phyloP scores from a whole-genome alignment of 2,888 invertebrate species.

The Andrena chrysosceles region DNA sequence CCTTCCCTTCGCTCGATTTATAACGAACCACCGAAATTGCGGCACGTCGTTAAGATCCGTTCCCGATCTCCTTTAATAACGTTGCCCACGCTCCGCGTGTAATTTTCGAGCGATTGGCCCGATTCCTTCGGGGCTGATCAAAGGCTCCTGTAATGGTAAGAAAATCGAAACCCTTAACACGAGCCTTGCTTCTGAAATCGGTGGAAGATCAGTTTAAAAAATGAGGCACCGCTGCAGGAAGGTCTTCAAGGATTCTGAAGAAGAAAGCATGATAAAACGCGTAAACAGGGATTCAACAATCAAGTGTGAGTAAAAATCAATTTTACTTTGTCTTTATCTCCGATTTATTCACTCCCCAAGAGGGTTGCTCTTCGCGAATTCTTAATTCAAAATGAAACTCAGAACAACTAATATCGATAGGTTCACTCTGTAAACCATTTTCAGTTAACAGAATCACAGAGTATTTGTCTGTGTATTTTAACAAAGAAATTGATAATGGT shows the following conservation, averaged over 20 bases:
- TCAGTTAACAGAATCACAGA: neutral
- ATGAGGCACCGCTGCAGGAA: too few species aligned
- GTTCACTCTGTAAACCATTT: neutral
- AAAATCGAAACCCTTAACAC: neutral
- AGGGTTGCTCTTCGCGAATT: neutral
- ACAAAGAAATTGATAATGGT: slow-evolving; percentile 1
- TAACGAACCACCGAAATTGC: slow-evolving; percentile 60
- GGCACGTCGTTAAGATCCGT: slow-evolving; percentile 47
- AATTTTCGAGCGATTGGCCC: slow-evolving; percentile 43
- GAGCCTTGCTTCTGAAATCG: neutral
- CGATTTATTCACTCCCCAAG: neutral
- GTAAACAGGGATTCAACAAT: too few species aligned
- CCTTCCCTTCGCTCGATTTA: slow-evolving; percentile 19
- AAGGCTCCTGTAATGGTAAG: neutral
- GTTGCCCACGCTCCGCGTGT: slow-evolving; percentile 16
- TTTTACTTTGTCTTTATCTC: neutral
- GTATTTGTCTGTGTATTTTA: neutral
- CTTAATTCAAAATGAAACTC: neutral
- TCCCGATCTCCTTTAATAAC: slow-evolving; percentile 47
- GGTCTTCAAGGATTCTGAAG: too few species aligned
- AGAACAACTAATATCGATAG: neutral
- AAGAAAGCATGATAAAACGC: too few species aligned
- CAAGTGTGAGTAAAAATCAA: neutral
- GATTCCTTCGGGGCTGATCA: slow-evolving; percentile 8
- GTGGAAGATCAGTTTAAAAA: neutral